Evolutionary conservation across 2,797 vertebrate species (phyloP).

Genomic region (Valencia hispanica): DNA sequence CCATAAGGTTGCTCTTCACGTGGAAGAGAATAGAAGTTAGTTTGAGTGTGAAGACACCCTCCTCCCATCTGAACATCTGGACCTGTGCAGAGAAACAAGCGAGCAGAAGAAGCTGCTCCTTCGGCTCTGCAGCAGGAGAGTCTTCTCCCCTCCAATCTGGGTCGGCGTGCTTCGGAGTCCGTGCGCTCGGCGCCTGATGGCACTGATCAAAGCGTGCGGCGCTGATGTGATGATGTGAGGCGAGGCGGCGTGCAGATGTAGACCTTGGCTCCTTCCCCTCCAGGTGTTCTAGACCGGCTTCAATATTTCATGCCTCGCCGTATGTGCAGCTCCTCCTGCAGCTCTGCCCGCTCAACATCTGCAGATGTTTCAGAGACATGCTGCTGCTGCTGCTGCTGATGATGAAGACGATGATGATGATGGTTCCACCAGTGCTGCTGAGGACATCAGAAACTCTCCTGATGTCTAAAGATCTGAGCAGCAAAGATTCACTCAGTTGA

Average conservation of each 20-base stretch:
- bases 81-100: not conserved
- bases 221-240: conserved; percentile 14
- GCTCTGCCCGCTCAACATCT: conserved; percentile 45
- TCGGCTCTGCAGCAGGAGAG: not conserved
- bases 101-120: not conserved
- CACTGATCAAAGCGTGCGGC: conserved; percentile 58
- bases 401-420: too few species aligned
- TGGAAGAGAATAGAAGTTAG: not conserved
- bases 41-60: not conserved
- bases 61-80: not conserved
- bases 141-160: conserved; percentile 42
- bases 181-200: conserved; percentile 32
- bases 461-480: too few species aligned
- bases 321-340: conserved; percentile 52
- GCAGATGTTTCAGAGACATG: conserved; percentile 46
- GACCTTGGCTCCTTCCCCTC: conserved; percentile 30
- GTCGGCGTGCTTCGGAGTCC: conserved; percentile 50
- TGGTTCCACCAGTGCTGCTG: not conserved
- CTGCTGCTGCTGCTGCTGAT: too few species aligned
- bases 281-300: conserved; percentile 68
- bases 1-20: not conserved
- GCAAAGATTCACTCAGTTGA: too few species aligned
- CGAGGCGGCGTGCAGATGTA: conserved; percentile 24
- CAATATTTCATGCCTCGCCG: conserved; percentile 70
- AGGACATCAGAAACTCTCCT: too few species aligned